These are phyloP conservation scores for Palythoa grandiflora DNA, from an alignment of 92 coral and sea anemone species.

Conservation along the genomic window DNA sequence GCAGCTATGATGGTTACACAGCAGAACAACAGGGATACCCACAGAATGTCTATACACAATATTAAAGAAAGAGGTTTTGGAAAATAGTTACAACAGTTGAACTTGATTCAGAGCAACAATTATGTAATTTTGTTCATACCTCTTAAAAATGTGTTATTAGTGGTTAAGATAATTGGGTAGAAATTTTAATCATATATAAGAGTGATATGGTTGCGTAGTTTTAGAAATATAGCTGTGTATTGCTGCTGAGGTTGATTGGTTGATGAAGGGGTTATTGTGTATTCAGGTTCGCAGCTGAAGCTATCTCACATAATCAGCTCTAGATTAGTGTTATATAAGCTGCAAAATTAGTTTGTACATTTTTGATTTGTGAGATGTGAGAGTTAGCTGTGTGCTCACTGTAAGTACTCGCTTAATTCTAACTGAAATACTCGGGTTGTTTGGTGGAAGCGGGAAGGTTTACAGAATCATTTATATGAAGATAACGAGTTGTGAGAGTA, in stretches of 20 bases:
- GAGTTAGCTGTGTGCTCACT: neutral
- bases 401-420: neutral
- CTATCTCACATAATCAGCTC: neutral
- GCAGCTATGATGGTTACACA: slow-evolving; percentile 91
- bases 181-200: neutral
- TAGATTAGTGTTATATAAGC: neutral
- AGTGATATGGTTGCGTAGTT: too few species aligned
- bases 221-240: too few species aligned
- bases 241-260: too few species aligned
- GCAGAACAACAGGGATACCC: slow-evolving; percentile 87
- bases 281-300: neutral
- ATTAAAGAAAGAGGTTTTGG: slow-evolving; percentile 28
- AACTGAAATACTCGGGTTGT: neutral
- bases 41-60: slow-evolving; percentile 90
- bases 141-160: neutral
- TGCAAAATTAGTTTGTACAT: slow-evolving; percentile 12
- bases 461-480: too few species aligned
- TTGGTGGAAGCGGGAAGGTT: too few species aligned
- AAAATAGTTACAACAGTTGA: slow-evolving; percentile 24
- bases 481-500: neutral
- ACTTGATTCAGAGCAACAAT: neutral
- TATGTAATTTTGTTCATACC: neutral
- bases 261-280: too few species aligned
- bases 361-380: neutral
- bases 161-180: neutral